Evolutionary conservation across 92 coral and sea anemone species (phyloP).

Genomic region (Porites cylindrica): DNA sequence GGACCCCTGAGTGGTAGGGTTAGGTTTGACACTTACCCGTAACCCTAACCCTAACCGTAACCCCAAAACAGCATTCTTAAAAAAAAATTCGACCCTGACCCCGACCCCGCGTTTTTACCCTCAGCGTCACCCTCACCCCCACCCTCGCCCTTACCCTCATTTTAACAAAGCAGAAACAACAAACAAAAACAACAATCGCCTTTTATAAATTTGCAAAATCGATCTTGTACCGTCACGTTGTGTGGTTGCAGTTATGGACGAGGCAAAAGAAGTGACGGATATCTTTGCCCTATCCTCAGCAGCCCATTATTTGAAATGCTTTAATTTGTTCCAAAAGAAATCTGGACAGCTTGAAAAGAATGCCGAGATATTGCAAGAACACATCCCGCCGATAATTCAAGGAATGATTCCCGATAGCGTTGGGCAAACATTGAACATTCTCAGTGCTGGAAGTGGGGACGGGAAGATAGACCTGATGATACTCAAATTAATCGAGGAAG

Average conservation of each 20-base stretch:
- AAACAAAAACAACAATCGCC: neutral
- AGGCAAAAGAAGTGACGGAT: neutral
- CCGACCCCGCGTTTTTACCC: no score
- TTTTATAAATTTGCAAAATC: no score
- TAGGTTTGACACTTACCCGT: no score
- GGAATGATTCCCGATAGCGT: neutral
- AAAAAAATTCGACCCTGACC: no score
- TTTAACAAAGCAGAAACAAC: neutral
- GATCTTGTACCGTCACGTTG: no score
- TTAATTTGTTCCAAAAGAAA: neutral
- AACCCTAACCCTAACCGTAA: no score
- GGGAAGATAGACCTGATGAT: constrained; percentile 55
- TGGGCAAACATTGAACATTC: constrained; percentile 10
- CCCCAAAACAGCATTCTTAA: no score
- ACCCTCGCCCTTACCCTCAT: no score
- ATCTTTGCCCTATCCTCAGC: neutral
- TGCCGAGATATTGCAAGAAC: neutral
- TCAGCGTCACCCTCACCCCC: no score
- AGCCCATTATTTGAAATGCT: neutral
- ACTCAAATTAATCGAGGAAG: constrained; percentile 26
- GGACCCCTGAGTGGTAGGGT: no score
- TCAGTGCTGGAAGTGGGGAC: constrained; percentile 52
- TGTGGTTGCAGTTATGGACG: no score
- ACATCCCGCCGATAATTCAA: constrained; percentile 10
- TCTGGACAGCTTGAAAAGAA: neutral